phyloP scores from a whole-genome alignment of 2,113 vertebrate species.

The Mandrillus leucophaeus region DNA sequence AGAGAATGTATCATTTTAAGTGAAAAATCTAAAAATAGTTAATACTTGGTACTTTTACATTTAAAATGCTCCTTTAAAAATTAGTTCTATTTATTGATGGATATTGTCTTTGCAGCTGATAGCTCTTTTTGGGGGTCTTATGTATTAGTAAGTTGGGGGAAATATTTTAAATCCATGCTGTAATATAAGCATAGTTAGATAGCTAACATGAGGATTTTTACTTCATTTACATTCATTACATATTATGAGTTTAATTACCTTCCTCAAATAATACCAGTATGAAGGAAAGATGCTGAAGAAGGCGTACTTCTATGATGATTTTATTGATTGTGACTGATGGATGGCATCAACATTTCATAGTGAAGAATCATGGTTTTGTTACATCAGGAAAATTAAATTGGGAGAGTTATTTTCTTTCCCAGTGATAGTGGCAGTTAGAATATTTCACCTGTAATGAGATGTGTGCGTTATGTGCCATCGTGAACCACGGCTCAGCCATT shows the following conservation, averaged over 20 bases:
- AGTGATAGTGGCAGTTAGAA: constrained; percentile 95
- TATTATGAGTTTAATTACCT: constrained; percentile 91
- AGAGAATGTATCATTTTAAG: constrained; percentile 75
- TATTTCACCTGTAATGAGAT: constrained; percentile 98
- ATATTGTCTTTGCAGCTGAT: constrained; percentile 78
- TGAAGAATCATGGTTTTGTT: constrained; percentile 93
- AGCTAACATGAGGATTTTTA: constrained; percentile 84
- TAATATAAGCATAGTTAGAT: constrained; percentile 87
- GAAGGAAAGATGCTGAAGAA: constrained; percentile 84
- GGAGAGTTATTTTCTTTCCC: constrained; percentile 93
- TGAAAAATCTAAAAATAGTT: constrained; percentile 74
- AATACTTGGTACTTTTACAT: constrained; percentile 77
- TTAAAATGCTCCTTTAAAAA: constrained; percentile 83
- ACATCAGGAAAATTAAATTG: constrained; percentile 94
- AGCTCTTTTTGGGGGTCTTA: constrained; percentile 79
- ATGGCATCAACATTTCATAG: constrained; percentile 92
- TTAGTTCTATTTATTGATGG: constrained; percentile 81
- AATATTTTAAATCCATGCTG: constrained; percentile 85
- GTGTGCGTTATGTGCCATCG: constrained; percentile 95
- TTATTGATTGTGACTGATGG: constrained; percentile 93
- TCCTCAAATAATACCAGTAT: constrained; percentile 86
- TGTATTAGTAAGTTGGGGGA: constrained; percentile 79
- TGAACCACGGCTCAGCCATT: constrained; percentile 99
- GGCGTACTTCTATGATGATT: constrained; percentile 87
- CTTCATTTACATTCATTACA: constrained; percentile 91